phyloP scores from a whole-genome alignment of 2,888 invertebrate genomes.

The Criorhina ranunculi region DNA sequence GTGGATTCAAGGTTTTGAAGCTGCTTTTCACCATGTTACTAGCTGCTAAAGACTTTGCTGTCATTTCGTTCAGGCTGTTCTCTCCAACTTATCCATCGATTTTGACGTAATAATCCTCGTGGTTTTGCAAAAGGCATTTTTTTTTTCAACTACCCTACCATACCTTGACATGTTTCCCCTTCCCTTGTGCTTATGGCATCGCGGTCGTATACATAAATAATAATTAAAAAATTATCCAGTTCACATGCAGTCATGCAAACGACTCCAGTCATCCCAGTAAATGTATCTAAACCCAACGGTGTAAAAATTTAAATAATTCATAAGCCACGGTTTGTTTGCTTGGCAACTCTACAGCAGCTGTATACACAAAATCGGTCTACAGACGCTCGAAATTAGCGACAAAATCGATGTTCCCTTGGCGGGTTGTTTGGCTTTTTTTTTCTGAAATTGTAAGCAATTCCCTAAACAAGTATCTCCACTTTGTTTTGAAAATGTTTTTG shows the following conservation, averaged over 20 bases:
- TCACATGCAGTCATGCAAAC: slow-evolving; percentile 4
- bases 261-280: background rate
- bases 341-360: slow-evolving; percentile 3
- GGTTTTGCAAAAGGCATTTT: too few species aligned
- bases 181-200: background rate
- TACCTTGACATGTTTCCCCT: background rate
- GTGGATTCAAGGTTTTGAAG: too few species aligned
- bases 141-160: too few species aligned
- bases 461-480: slow-evolving; percentile 26
- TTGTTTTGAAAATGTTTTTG: slow-evolving; percentile 6
- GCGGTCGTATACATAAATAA: background rate
- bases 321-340: background rate
- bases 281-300: background rate
- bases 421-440: background rate
- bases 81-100: too few species aligned
- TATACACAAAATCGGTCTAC: slow-evolving; percentile 3
- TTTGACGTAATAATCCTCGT: too few species aligned
- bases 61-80: too few species aligned
- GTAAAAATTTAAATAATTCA: background rate
- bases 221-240: background rate
- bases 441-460: background rate
- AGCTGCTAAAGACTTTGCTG: too few species aligned
- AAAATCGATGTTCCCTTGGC: too few species aligned
- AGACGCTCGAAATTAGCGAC: too few species aligned
- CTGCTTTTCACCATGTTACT: too few species aligned